Evolutionary conservation across 2,113 vertebrate genomes (phyloP).

Genomic region (Macquaria ambigua): DNA sequence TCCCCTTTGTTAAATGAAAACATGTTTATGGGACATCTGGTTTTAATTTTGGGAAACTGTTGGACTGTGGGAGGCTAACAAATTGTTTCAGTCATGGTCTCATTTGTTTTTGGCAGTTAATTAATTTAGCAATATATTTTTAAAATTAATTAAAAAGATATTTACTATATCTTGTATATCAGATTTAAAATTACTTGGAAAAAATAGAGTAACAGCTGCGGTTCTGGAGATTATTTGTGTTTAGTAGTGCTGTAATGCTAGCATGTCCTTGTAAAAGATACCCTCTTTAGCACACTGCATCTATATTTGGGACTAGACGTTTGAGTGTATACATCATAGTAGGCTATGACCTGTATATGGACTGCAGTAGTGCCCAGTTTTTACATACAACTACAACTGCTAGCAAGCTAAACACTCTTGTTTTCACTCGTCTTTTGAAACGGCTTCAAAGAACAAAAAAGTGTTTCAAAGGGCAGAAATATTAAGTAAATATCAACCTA

Average conservation of each 20-base stretch:
- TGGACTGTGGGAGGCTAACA: too few relatives aligned
- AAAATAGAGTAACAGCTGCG: not conserved
- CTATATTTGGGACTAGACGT: slow-evolving; percentile 40
- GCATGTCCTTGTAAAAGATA: slow-evolving; percentile 30
- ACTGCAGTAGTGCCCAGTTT: not conserved
- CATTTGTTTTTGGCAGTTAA: not conserved
- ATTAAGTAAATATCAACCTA: not conserved
- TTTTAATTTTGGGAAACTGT: not conserved
- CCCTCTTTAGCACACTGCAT: not conserved
- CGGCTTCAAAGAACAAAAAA: not conserved
- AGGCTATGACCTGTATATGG: slow-evolving; percentile 21
- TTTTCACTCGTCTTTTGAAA: not conserved
- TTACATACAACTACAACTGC: slow-evolving; percentile 24
- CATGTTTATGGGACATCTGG: slow-evolving; percentile 1
- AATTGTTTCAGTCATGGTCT: not conserved
- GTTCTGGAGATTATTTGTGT: not conserved
- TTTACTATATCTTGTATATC: not conserved
- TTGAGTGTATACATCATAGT: slow-evolving; percentile 11
- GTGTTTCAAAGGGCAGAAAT: not conserved
- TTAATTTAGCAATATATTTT: not conserved
- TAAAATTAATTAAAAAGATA: not conserved
- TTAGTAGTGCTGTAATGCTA: not conserved
- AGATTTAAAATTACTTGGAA: not conserved
- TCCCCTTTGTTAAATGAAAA: slow-evolving; percentile 38
- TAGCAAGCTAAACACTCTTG: not conserved